A percentile compares a stretch with the other conserved stretches of the same genome.
Conservation (phyloP, 2,113 vertebrate species). For the Ornithorhynchus anatinus region DNA sequence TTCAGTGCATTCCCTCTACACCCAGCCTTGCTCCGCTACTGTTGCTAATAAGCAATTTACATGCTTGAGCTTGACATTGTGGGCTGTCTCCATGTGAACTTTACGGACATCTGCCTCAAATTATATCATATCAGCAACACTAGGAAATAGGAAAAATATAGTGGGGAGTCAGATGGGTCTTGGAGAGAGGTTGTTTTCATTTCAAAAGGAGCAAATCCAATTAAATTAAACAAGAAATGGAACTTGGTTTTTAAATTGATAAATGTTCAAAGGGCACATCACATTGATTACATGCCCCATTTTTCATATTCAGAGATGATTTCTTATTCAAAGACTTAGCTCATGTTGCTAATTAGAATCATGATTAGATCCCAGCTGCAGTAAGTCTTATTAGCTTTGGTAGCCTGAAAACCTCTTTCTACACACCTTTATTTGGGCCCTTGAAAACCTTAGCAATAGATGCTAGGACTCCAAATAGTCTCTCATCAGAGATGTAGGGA, state of each 20-base stretch:
- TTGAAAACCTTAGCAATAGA: too few relatives aligned
- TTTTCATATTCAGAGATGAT: not conserved
- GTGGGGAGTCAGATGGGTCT: not conserved
- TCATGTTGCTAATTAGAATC: too few relatives aligned
- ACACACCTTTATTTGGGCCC: too few relatives aligned
- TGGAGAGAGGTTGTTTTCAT: not conserved
- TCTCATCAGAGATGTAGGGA: too few relatives aligned
- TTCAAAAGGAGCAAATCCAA: not conserved
- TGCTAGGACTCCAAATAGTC: too few relatives aligned
- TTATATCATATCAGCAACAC: not conserved
- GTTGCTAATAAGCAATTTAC: not conserved
- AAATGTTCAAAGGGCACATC: not conserved
- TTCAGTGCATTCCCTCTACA: not conserved
- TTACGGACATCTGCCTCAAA: not conserved
- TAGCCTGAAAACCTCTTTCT: too few relatives aligned
- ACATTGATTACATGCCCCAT: not conserved
- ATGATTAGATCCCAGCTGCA: too few relatives aligned
- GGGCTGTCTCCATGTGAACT: not conserved
- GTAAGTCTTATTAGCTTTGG: too few relatives aligned
- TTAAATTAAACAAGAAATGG: not conserved
- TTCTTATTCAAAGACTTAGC: accelerated
- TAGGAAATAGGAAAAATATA: constrained; percentile 1
- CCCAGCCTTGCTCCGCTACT: not conserved
- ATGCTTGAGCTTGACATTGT: not conserved
- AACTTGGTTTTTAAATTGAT: not conserved